Percentiles rank a stretch among this genome's conserved stretches.
Conservation (phyloP, 2,797 vertebrate species). For the Sebastes cheni region DNA sequence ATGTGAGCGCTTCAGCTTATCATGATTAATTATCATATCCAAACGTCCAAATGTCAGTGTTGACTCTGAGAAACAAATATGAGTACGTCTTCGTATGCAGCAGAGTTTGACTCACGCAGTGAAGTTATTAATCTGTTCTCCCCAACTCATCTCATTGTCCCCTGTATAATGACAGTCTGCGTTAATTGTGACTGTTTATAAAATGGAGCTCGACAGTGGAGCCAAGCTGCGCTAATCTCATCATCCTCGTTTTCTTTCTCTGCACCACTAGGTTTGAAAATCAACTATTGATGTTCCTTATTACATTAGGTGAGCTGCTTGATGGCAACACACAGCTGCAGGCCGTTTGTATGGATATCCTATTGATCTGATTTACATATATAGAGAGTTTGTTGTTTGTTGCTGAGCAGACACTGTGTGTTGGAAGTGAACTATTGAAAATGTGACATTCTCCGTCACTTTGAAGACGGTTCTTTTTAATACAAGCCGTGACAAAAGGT, state of each 20-base stretch:
- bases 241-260: constrained; percentile 78
- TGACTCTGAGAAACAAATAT: constrained; percentile 69
- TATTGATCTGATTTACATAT: constrained; percentile 87
- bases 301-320: constrained; percentile 81
- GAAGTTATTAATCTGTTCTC: constrained; percentile 79
- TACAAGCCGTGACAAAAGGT: constrained; percentile 7
- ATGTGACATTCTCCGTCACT: constrained; percentile 66
- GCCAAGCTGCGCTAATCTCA: constrained; percentile 82
- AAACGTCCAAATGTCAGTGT: constrained; percentile 65
- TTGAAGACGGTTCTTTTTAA: constrained; percentile 26
- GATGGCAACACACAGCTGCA: constrained; percentile 82
- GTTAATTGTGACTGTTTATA: constrained; percentile 82
- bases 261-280: constrained; percentile 83
- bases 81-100: constrained; percentile 56
- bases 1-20: constrained; percentile 44
- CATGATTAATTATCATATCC: constrained; percentile 73
- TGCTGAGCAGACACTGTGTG: constrained; percentile 74
- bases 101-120: constrained; percentile 70
- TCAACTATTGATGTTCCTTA: constrained; percentile 85
- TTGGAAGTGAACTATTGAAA: constrained; percentile 73
- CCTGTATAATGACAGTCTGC: constrained; percentile 78
- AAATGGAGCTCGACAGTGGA: constrained; percentile 73
- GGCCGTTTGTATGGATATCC: constrained; percentile 83
- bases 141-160: constrained; percentile 75
- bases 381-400: constrained; percentile 81